Evolutionary conservation across 2,888 invertebrate genomes (phyloP).

Genomic region (Bellardia pandia): DNA sequence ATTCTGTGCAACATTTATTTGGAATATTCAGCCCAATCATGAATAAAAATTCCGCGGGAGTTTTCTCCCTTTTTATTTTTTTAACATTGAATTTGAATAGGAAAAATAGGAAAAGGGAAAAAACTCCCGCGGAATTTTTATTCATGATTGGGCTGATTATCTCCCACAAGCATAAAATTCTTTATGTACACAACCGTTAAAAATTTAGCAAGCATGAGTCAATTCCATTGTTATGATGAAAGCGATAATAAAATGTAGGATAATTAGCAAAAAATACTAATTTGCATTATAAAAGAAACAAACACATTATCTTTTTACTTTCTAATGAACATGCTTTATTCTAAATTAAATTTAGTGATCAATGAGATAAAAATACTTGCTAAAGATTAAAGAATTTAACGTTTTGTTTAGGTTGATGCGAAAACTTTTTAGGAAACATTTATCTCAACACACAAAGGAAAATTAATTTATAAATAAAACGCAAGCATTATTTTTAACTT

Average conservation of each 20-base stretch:
- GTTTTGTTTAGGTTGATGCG: background rate
- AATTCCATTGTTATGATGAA: background rate
- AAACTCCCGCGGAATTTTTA: no score
- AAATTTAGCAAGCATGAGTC: background rate
- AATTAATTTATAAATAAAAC: conserved; percentile 12
- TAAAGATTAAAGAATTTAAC: background rate
- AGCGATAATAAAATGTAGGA: background rate
- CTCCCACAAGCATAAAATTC: no score
- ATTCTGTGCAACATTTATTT: no score
- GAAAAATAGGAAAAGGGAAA: no score
- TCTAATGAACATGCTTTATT: background rate
- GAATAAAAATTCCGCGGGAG: no score
- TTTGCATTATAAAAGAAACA: background rate
- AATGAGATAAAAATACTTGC: background rate
- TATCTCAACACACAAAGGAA: background rate
- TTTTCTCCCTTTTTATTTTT: no score
- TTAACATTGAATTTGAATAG: no score
- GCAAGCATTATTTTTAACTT: background rate
- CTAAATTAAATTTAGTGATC: background rate
- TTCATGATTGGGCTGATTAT: no score
- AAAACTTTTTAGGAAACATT: conserved; percentile 8
- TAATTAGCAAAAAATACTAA: background rate
- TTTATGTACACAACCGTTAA: background rate
- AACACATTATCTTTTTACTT: background rate
- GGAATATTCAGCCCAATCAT: no score